These are phyloP conservation scores for Acronicta leporina DNA, from an alignment of 2,888 invertebrate genomes.

Conservation along the genomic window DNA sequence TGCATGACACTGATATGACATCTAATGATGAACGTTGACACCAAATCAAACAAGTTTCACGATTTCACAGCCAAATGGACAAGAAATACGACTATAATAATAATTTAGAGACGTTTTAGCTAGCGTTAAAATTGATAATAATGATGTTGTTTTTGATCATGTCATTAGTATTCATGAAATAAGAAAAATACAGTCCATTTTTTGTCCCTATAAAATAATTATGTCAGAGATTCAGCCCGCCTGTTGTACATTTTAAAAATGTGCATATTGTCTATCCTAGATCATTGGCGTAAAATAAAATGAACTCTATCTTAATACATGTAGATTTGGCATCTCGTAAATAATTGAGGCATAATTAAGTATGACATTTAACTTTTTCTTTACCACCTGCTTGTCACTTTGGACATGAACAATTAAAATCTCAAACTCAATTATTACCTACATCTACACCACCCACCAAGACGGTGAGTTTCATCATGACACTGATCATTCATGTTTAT, in stretches of 20 bases:
- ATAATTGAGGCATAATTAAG: no score
- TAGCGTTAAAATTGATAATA: constrained; percentile 31
- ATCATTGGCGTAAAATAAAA: no score
- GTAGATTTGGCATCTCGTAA: no score
- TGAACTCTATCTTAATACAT: no score
- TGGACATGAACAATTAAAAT: neutral
- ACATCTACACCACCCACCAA: constrained; percentile 11
- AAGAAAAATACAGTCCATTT: no score
- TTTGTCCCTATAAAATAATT: no score
- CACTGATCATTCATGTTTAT: no score
- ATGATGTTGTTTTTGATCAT: constrained; percentile 5
- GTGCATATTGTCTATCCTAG: no score
- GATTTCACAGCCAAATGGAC: constrained; percentile 57
- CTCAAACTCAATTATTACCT: neutral
- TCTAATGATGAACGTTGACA: constrained; percentile 58
- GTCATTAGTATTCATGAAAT: no score
- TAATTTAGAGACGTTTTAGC: constrained; percentile 28
- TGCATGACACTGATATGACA: constrained; percentile 51
- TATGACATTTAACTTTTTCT: neutral
- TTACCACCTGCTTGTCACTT: neutral
- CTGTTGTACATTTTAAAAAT: no score
- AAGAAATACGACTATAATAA: constrained; percentile 46
- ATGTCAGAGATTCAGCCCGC: no score
- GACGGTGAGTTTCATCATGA: no score
- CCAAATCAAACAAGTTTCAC: constrained; percentile 63